Conservation (phyloP, 2,113 vertebrate species). For the Bostrychus sinensis region DNA sequence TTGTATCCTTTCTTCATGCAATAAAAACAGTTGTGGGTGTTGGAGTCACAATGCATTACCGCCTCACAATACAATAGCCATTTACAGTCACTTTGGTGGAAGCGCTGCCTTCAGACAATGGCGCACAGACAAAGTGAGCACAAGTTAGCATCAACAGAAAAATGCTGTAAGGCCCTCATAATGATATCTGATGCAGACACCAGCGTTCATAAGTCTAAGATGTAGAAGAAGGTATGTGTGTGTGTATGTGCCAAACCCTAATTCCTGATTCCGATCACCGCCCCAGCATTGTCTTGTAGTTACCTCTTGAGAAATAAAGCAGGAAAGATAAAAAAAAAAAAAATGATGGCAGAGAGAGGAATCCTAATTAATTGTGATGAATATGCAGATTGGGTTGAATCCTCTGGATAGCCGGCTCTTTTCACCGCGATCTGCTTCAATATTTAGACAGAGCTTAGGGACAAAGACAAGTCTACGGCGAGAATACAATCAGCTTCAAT, state of each 20-base stretch:
- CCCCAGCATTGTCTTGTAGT: constrained; percentile 66
- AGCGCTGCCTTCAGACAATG: constrained; percentile 50
- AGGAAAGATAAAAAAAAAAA: constrained; percentile 56
- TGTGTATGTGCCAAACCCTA: constrained; percentile 19
- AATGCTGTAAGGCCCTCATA: constrained; percentile 49
- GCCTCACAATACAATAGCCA: constrained; percentile 56
- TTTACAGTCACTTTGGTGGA: constrained; percentile 38
- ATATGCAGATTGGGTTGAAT: constrained; percentile 79
- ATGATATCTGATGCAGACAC: constrained; percentile 76
- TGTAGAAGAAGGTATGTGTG: constrained; percentile 23
- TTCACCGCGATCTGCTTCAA: constrained; percentile 70
- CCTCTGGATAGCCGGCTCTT: constrained; percentile 70
- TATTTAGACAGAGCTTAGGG: constrained; percentile 75
- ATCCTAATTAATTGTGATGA: constrained; percentile 79
- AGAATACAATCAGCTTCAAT: constrained; percentile 70
- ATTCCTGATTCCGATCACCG: constrained; percentile 74
- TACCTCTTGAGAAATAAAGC: constrained; percentile 75
- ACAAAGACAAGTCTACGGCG: constrained; percentile 63
- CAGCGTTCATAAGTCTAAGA: constrained; percentile 37
- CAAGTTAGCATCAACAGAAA: constrained; percentile 60
- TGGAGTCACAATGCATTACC: constrained; percentile 24
- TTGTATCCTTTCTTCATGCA: constrained; percentile 28
- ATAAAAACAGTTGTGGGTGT: constrained; percentile 55
- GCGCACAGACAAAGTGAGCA: constrained; percentile 53
- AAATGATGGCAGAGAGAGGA: constrained; percentile 66